Evolutionary conservation across 2,888 invertebrate genomes (phyloP).

Genomic region (Congeria kusceri): DNA sequence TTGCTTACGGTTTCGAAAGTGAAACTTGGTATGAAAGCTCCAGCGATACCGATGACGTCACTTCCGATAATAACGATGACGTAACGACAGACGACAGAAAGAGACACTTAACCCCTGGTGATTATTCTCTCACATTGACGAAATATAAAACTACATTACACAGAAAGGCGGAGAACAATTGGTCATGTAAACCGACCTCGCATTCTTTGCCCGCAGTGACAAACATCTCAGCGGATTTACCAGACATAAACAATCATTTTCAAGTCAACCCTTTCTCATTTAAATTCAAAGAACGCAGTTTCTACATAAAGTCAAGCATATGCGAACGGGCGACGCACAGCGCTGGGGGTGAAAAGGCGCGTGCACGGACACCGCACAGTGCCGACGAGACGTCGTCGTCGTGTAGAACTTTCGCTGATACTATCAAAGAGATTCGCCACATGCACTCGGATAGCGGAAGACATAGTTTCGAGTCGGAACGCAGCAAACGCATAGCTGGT

Average conservation of each 20-base stretch:
- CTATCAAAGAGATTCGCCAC: neutral
- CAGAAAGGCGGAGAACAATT: neutral
- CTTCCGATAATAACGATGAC: slow-evolving; percentile 9
- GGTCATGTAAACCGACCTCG: neutral
- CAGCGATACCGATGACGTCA: neutral
- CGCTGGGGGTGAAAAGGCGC: neutral
- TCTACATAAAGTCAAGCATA: slow-evolving; percentile 22
- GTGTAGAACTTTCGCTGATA: neutral
- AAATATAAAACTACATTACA: slow-evolving; percentile 30
- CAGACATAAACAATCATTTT: slow-evolving; percentile 8
- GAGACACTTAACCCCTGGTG: slow-evolving; percentile 11
- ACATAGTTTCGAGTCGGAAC: slow-evolving; percentile 6
- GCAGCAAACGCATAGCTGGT: neutral
- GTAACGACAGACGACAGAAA: neutral
- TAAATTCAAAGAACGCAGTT: slow-evolving; percentile 53
- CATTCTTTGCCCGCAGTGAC: slow-evolving; percentile 35
- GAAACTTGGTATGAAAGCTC: slow-evolving; percentile 7
- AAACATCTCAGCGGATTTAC: slow-evolving; percentile 28
- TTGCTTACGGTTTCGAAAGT: slow-evolving; percentile 23
- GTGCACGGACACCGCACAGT: neutral
- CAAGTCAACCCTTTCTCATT: slow-evolving; percentile 48
- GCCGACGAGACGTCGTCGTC: neutral
- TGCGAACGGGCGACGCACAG: slow-evolving; percentile 8
- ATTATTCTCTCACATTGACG: slow-evolving; percentile 24
- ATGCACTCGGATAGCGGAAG: slow-evolving; percentile 10